These are phyloP conservation scores for Ophonus ardosiacus DNA, from an alignment of 2,888 invertebrate genomes.

Conservation along the genomic window DNA sequence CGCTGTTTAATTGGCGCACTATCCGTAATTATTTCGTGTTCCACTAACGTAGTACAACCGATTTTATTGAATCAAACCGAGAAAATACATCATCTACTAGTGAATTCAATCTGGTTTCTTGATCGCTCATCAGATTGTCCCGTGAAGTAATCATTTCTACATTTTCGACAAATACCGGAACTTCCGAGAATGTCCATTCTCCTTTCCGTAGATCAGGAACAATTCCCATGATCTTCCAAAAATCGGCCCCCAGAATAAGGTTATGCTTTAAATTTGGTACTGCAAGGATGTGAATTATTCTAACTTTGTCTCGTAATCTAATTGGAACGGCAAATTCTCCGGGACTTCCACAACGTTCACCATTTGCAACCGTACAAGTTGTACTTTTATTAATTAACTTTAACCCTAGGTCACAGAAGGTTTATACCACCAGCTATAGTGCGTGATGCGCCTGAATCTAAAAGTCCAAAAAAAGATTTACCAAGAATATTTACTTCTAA, in stretches of 20 bases:
- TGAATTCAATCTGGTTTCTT: not conserved
- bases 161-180: not conserved
- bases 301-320: not conserved
- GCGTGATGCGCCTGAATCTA: not conserved
- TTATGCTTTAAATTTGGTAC: not conserved
- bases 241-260: not conserved
- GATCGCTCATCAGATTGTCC: not conserved
- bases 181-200: not conserved
- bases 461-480: not conserved
- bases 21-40: constrained; percentile 50
- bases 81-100: not conserved
- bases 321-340: not conserved
- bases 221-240: not conserved
- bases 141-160: not conserved
- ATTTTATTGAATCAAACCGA: not conserved
- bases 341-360: not conserved
- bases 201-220: not conserved
- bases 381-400: not conserved
- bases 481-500: not conserved
- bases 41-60: constrained; percentile 49
- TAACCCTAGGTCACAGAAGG: not conserved
- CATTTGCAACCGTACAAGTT: not conserved
- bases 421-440: not conserved
- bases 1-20: constrained; percentile 60
- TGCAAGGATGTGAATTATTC: not conserved